These are phyloP conservation scores for Labeo calbasu DNA, from an alignment of 2,797 vertebrate genomes.

Conservation along the genomic window DNA sequence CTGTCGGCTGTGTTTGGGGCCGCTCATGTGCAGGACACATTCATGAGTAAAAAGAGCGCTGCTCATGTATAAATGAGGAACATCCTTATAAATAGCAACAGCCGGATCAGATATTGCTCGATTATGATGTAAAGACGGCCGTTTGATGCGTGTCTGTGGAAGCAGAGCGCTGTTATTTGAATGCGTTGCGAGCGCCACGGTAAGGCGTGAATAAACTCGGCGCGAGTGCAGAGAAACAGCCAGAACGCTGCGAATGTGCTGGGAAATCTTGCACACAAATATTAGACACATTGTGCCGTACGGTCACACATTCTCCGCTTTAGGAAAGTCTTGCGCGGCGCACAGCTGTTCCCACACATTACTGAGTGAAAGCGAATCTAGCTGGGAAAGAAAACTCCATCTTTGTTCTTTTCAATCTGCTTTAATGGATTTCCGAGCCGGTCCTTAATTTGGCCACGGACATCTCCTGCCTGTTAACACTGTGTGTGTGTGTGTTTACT, in stretches of 20 bases:
- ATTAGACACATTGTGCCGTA: neutral
- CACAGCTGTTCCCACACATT: conserved; percentile 74
- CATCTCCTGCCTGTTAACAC: conserved; percentile 56
- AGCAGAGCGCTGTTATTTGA: neutral
- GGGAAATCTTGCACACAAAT: neutral
- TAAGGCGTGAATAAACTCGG: neutral
- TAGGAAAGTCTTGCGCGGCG: conserved; percentile 23
- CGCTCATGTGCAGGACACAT: neutral
- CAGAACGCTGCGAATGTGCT: neutral
- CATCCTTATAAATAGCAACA: neutral
- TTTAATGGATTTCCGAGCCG: conserved; percentile 65
- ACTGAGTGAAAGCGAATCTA: conserved; percentile 72
- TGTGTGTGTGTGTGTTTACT: conserved; percentile 15
- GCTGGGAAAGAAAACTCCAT: conserved; percentile 67
- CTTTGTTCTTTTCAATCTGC: conserved; percentile 68
- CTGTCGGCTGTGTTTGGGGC: conserved; percentile 26
- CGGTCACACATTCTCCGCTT: conserved; percentile 33
- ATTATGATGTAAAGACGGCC: neutral
- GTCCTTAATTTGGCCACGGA: conserved; percentile 57
- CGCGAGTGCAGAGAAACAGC: neutral
- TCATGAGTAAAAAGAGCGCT: neutral
- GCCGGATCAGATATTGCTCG: neutral
- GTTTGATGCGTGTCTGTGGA: neutral
- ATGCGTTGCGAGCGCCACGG: neutral
- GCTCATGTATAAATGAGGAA: neutral